A percentile compares a stretch with the other conserved stretches of the same genome.
phyloP scores from a whole-genome alignment of 2,113 vertebrate species.

The Gallinago paraguaiae region DNA sequence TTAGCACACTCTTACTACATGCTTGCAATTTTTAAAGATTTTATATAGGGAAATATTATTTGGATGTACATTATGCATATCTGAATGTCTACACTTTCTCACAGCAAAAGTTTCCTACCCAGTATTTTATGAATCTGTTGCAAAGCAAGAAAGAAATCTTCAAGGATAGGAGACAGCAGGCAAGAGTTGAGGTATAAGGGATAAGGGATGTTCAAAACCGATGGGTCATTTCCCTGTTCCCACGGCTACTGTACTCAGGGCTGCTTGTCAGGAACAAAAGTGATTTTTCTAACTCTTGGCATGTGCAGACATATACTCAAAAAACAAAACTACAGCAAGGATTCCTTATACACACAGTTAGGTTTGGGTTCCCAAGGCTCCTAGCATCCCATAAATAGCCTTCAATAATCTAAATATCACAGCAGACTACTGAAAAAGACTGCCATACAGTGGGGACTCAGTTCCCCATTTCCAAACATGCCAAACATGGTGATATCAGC shows the following conservation, averaged over 20 bases:
- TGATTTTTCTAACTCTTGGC: neutral
- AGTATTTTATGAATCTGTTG: neutral
- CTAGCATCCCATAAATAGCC: neutral
- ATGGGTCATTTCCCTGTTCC: neutral
- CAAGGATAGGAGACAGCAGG: neutral
- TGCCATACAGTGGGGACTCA: neutral
- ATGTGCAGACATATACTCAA: neutral
- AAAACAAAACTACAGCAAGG: neutral
- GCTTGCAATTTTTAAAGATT: slow-evolving; percentile 11
- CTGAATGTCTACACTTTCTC: neutral
- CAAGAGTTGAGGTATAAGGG: neutral
- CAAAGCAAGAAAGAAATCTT: neutral
- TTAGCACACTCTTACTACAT: slow-evolving; percentile 6
- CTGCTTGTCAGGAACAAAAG: neutral
- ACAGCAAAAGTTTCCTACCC: neutral
- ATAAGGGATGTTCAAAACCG: neutral
- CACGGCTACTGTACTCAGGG: neutral
- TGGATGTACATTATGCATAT: neutral
- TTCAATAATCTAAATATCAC: neutral
- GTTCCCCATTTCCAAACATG: neutral
- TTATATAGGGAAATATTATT: neutral
- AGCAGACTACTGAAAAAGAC: slow-evolving; percentile 7
- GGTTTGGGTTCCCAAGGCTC: neutral
- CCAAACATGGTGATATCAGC: neutral
- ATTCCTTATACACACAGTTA: neutral